Base-by-base conservation (phyloP, 37 sponge, comb jelly and placozoan genomes). In the Eunapius fragilis region DNA sequence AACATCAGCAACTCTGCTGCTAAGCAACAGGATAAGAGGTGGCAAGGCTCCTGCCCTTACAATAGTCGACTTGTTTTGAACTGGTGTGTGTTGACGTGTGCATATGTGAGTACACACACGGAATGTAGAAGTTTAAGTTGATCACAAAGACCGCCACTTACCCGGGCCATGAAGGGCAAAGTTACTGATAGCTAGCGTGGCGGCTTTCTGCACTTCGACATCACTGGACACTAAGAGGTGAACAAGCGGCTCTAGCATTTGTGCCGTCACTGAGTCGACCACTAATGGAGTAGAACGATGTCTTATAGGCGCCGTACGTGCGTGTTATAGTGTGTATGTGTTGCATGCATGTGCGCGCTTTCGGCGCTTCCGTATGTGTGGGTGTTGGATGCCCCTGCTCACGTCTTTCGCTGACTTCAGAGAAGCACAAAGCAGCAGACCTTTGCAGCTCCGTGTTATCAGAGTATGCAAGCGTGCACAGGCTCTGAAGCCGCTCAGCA, bases 391-490 rank as follows among this genome's bases (percentile, higher is more conserved):
- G 1, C 14, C 17, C 2, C 58, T 58, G 78, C 93, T 88, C 30
- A 94, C 95, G 31, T 88, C 68, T 86, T 74, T 96, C 94, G 77
- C 96, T 93, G 35, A 96, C 71, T 48, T 96, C 96, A 68, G 92
- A 86, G 87, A 87, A 96, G 74, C 92, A 96, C 25, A 93, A 73
- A 25, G 96, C 96, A 7, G 96, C 96, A 22, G 96, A 89, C 38
- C 88, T 49, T 71, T 96, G 91, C 14, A 90, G 92, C 25, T 96
- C 96, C n/a, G 89, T 82, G 33, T 93, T 88, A 14, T 93, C 94
- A 0, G 96, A 93, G 81, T 89, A 93, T 22, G 94, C 78, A 38
- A 96, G 82, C 5, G 87, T 86, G 23, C 83, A 81, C 38, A 96
- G 85, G 25, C 85, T 84, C 31, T 78, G 86, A 30, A 96, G 70